phyloP scores from a whole-genome alignment of 2,113 vertebrate species.

The Polypterus bichir region DNA sequence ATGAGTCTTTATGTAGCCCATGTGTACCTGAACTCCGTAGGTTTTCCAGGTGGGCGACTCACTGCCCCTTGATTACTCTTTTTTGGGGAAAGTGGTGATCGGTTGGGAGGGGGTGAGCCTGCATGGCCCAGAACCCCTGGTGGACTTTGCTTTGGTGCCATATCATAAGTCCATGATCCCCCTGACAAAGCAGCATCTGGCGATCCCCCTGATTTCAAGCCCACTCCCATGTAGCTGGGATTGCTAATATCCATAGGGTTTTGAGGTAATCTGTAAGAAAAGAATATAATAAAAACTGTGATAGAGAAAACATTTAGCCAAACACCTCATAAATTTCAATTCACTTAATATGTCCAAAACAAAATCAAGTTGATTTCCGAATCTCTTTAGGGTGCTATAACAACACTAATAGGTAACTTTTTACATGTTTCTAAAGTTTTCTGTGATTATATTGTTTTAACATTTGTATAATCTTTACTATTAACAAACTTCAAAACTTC shows the following conservation, averaged over 20 bases:
- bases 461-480: no score
- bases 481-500: no score
- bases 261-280: slow-evolving; percentile 27
- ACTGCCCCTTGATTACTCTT: slow-evolving; percentile 31
- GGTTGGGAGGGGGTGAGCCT: slow-evolving; percentile 47
- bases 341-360: no score
- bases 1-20: no score
- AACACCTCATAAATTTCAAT: no score
- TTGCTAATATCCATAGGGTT: slow-evolving; percentile 62
- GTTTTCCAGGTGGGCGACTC: slow-evolving; percentile 36
- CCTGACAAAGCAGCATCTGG: slow-evolving; percentile 37
- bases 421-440: no score
- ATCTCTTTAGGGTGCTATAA: no score
- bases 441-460: no score
- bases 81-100: slow-evolving; percentile 49
- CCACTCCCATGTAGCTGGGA: slow-evolving; percentile 66
- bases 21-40: slow-evolving; percentile 27
- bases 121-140: slow-evolving; percentile 34
- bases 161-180: slow-evolving; percentile 60
- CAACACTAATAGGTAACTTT: no score
- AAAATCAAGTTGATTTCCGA: no score
- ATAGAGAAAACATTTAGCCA: no score
- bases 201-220: slow-evolving; percentile 45
- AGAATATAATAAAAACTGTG: not conserved
- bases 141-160: slow-evolving; percentile 41